These are phyloP conservation scores for Heliconius hewitsoni DNA, from an alignment of 1,140 invertebrate genomes.

Conservation along the genomic window DNA sequence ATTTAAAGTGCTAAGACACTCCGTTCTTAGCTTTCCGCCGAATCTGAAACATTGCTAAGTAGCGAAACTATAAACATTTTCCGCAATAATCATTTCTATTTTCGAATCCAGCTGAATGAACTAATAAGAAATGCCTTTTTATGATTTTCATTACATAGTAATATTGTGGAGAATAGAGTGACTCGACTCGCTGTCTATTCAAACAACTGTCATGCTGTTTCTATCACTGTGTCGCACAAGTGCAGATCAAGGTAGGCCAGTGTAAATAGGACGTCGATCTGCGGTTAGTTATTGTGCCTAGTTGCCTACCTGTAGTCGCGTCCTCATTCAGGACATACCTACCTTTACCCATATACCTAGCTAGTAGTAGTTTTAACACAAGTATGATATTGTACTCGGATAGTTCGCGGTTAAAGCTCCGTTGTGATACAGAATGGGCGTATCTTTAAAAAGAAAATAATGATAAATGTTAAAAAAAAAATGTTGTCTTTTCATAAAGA, in stretches of 20 bases:
- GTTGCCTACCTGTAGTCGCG: background rate
- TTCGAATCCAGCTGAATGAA: too few relatives aligned
- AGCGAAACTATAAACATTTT: too few relatives aligned
- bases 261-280: conserved; percentile 14
- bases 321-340: conserved; percentile 13
- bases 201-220: background rate
- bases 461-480: background rate
- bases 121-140: too few relatives aligned
- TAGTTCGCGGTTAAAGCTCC: background rate
- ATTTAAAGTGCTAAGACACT: too few relatives aligned
- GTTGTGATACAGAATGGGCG: background rate
- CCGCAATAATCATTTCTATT: too few relatives aligned
- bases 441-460: background rate
- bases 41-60: too few relatives aligned
- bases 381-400: background rate
- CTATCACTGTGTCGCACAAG: background rate
- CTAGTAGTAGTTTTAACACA: background rate
- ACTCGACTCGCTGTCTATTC: too few relatives aligned
- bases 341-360: background rate
- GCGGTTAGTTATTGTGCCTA: conserved; percentile 7
- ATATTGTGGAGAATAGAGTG: too few relatives aligned
- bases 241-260: conserved; percentile 6
- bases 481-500: background rate
- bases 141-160: too few relatives aligned
- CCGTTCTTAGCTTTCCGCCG: too few relatives aligned